These are phyloP conservation scores for Cistogaster globosa DNA, from an alignment of 2,888 invertebrate species.

Conservation along the genomic window DNA sequence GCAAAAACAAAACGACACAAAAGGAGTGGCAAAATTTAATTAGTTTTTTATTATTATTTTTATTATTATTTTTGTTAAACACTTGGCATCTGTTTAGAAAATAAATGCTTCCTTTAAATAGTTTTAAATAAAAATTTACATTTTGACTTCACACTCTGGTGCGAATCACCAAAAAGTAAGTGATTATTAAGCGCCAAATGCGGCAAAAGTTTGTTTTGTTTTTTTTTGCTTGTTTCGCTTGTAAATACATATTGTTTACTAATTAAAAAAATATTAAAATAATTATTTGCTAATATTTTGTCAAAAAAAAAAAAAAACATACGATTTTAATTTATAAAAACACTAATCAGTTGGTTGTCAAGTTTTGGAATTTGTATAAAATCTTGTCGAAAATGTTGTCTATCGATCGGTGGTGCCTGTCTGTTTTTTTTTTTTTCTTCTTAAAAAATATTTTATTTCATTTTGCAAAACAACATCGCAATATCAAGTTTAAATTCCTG, in stretches of 20 bases:
- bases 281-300: conserved; percentile 5
- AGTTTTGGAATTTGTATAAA: not conserved
- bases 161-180: conserved; percentile 64
- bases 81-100: conserved; percentile 22
- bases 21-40: conserved; percentile 55
- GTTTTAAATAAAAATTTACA: conserved; percentile 53
- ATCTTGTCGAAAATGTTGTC: no score
- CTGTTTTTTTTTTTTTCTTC: not conserved
- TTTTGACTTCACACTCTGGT: conserved; percentile 63
- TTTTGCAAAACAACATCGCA: conserved; percentile 1
- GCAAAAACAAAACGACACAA: conserved; percentile 13
- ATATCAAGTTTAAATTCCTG: conserved; percentile 63
- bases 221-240: no score
- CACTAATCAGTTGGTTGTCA: not conserved
- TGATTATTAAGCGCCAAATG: conserved; percentile 52
- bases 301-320: not conserved
- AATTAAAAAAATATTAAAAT: not conserved
- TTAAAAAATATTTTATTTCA: not conserved
- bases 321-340: conserved; percentile 1
- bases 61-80: not conserved
- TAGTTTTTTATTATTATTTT: conserved; percentile 12
- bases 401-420: not conserved
- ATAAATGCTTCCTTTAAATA: not conserved
- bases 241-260: not conserved
- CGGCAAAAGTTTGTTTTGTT: not conserved